These are phyloP conservation scores for Patiria pectinifera DNA, from an alignment of 53 echinoderm and acorn worm genomes.

Conservation along the genomic window DNA sequence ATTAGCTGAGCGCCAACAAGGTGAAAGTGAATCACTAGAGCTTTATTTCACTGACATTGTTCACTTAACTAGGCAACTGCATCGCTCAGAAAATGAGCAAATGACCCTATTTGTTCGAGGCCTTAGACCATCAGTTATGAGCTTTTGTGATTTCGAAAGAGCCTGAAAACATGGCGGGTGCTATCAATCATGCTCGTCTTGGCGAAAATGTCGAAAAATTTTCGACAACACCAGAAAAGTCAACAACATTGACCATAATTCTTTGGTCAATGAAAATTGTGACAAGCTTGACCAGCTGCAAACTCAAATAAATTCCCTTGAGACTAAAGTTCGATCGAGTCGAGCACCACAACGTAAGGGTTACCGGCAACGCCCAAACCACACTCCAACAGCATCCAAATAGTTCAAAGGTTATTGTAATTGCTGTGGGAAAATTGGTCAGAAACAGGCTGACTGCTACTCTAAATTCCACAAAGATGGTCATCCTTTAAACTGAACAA, in stretches of 20 bases:
- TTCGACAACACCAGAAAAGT: not conserved
- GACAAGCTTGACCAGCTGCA: not conserved
- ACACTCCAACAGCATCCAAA: not conserved
- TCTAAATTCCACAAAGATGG: slow-evolving; percentile 10
- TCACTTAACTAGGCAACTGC: slow-evolving; percentile 1
- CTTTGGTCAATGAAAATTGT: not conserved
- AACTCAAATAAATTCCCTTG: not conserved
- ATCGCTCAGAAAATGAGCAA: slow-evolving; percentile 18
- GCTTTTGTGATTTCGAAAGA: slow-evolving; percentile 1
- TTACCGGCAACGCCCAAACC: slow-evolving; percentile 3
- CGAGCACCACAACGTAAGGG: not conserved
- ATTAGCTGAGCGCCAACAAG: not conserved
- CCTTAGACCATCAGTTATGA: not conserved
- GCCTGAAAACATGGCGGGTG: too few relatives aligned
- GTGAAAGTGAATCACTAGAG: not conserved
- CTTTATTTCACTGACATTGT: not conserved
- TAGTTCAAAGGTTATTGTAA: not conserved
- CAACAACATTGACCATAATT: not conserved
- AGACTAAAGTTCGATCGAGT: not conserved
- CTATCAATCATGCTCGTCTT: not conserved
- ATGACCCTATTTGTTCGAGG: slow-evolving; percentile 19
- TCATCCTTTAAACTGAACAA: not conserved
- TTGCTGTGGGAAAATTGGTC: not conserved
- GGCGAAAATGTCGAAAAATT: slow-evolving; percentile 13
- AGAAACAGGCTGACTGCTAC: not conserved